phyloP scores from a whole-genome alignment of 2,888 invertebrate genomes.

The Pogonocherus hispidulus region DNA sequence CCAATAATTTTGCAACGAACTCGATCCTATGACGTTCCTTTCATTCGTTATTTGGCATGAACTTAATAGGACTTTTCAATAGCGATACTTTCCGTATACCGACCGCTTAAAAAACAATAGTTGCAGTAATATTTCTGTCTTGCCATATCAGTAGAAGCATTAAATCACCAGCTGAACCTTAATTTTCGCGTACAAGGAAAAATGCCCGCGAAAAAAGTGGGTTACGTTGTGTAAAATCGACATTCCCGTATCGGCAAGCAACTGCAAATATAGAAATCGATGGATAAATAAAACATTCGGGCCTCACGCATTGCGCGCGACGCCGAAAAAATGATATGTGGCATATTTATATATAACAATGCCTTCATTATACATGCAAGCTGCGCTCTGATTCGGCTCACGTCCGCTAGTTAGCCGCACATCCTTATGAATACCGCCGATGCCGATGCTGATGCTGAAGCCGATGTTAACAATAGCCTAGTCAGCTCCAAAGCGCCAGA shows the following conservation, averaged over 20 bases:
- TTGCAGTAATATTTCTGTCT: background rate
- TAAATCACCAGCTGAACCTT: conserved; percentile 17
- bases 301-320: conserved; percentile 55
- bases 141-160: conserved; percentile 5
- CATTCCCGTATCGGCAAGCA: conserved; percentile 42
- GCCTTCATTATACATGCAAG: conserved; percentile 64
- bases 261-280: conserved; percentile 52
- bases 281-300: conserved; percentile 59
- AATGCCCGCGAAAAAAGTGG: conserved; percentile 39
- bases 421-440: conserved; percentile 64
- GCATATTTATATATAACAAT: conserved; percentile 66
- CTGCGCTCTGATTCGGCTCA: conserved; percentile 61
- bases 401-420: conserved; percentile 64
- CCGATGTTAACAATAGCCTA: conserved; percentile 63
- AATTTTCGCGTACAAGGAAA: conserved; percentile 13
- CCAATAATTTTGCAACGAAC: too few species aligned
- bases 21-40: too few species aligned
- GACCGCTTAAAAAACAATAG: background rate
- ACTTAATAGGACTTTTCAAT: too few species aligned
- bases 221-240: conserved; percentile 51
- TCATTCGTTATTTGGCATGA: too few species aligned
- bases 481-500: conserved; percentile 37
- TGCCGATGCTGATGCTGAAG: conserved; percentile 49
- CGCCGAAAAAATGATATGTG: conserved; percentile 62
- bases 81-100: too few species aligned